These are phyloP conservation scores for Cichladusa arquata DNA, from an alignment of 2,113 vertebrate species.

Conservation along the genomic window DNA sequence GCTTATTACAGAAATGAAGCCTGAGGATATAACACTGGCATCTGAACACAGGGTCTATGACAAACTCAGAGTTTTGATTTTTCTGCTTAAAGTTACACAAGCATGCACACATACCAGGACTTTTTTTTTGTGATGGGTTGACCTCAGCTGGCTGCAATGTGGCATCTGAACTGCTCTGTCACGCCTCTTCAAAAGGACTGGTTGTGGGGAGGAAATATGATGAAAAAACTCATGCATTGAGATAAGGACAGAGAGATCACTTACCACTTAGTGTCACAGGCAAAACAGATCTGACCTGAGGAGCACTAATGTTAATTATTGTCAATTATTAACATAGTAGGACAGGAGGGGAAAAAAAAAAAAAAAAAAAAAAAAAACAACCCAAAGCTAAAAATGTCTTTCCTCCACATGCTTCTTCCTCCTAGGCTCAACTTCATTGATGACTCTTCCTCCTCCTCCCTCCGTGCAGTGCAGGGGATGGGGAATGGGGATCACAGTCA, in stretches of 20 bases:
- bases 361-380: background rate
- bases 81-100: background rate
- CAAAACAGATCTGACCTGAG: background rate
- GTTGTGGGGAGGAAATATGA: fast-evolving
- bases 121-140: background rate
- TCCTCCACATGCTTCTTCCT: background rate
- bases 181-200: background rate
- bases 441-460: background rate
- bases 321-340: background rate
- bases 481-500: background rate
- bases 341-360: background rate
- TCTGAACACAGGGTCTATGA: background rate
- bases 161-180: background rate
- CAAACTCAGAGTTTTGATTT: background rate
- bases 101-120: background rate
- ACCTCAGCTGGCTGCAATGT: background rate
- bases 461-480: background rate
- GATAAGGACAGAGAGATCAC: background rate
- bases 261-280: background rate
- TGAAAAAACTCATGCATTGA: background rate
- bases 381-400: background rate
- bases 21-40: background rate
- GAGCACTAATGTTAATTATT: background rate
- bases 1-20: background rate
- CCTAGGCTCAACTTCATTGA: background rate